A percentile compares a stretch with the other conserved stretches of the same genome.
Evolutionary conservation across 2,888 invertebrate species (phyloP).

Genomic region (Drosophila kanekoi): DNA sequence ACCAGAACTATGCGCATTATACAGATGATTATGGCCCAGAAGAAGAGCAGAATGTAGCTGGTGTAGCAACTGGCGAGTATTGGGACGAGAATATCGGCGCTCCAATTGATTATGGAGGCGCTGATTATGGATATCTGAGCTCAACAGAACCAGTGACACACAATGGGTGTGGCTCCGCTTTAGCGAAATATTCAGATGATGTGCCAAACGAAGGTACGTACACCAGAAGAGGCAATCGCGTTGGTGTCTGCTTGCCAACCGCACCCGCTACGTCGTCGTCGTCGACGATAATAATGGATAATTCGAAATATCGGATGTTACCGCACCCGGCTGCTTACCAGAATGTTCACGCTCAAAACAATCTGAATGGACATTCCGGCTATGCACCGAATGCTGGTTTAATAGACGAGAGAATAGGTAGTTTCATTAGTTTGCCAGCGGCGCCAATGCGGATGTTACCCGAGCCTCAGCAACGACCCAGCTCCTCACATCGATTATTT

Average conservation of each 20-base stretch:
- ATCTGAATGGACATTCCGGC: slow-evolving; percentile 52
- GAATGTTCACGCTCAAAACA: slow-evolving; percentile 35
- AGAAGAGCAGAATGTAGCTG: slow-evolving; percentile 7
- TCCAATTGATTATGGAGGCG: slow-evolving; percentile 30
- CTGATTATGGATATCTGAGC: slow-evolving; percentile 11
- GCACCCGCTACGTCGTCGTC: slow-evolving; percentile 50
- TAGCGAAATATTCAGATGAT: background rate
- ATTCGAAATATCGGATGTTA: slow-evolving; percentile 65
- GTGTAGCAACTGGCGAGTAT: slow-evolving; percentile 32
- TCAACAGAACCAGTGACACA: slow-evolving; percentile 67
- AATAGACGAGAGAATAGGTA: slow-evolving; percentile 90
- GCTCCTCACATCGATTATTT: slow-evolving; percentile 58
- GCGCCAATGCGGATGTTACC: slow-evolving; percentile 73
- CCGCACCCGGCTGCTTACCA: slow-evolving; percentile 62
- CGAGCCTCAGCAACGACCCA: slow-evolving; percentile 51
- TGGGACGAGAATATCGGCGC: slow-evolving; percentile 48
- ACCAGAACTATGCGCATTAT: slow-evolving; percentile 37
- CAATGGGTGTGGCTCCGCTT: slow-evolving; percentile 57
- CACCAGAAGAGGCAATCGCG: slow-evolving; percentile 50
- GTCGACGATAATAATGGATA: slow-evolving; percentile 18
- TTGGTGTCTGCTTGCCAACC: slow-evolving; percentile 74
- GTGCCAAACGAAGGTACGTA: slow-evolving; percentile 76
- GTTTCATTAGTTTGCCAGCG: slow-evolving; percentile 86
- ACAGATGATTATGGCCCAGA: slow-evolving; percentile 29
- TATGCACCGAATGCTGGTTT: slow-evolving; percentile 85